phyloP scores from a whole-genome alignment of 2,113 vertebrate genomes.

The Rhinopithecus roxellana region DNA sequence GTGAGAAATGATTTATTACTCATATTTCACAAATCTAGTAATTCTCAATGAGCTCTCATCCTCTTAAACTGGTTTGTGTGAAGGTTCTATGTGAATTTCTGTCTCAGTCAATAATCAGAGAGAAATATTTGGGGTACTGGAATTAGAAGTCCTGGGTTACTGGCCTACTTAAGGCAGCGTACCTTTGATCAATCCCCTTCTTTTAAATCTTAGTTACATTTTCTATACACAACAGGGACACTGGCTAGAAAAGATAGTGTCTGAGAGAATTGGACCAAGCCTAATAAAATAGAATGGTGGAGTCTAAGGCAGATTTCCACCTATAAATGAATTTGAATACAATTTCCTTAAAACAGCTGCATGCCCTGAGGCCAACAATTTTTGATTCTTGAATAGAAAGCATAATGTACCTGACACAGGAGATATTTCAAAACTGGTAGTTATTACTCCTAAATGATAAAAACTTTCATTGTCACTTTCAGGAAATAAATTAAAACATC shows the following conservation, averaged over 20 bases:
- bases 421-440: background rate
- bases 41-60: background rate
- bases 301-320: background rate
- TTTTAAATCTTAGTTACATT: background rate
- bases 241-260: background rate
- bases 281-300: fast-evolving
- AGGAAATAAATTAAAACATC: background rate
- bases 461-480: background rate
- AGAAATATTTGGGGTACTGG: no score
- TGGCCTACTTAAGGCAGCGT: background rate
- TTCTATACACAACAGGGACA: background rate
- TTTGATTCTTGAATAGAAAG: background rate
- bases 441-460: background rate
- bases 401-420: background rate
- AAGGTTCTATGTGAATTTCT: background rate
- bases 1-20: background rate
- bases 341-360: background rate
- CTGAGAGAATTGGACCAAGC: background rate
- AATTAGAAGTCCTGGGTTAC: background rate
- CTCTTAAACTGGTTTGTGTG: background rate
- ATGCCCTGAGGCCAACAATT: background rate
- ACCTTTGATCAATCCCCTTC: background rate
- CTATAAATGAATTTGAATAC: background rate
- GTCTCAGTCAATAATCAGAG: background rate
- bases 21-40: background rate